phyloP scores from a whole-genome alignment of 1,140 invertebrate species.

The Drosophila ananassae region DNA sequence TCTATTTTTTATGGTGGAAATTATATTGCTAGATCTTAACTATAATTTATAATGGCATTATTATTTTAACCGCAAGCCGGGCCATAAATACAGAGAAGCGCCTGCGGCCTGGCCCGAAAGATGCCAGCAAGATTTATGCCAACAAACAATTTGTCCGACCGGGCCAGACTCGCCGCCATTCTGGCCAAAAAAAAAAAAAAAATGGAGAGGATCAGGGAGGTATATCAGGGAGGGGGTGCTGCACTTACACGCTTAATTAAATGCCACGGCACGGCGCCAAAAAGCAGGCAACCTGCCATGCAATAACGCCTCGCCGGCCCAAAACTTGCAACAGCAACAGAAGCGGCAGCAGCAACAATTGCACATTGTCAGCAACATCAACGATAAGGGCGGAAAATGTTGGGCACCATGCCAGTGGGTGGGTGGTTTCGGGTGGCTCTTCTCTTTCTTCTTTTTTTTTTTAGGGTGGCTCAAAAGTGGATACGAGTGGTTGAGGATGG shows the following conservation, averaged over 20 bases:
- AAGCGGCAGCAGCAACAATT: slow-evolving; percentile 40
- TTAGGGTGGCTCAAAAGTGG: not conserved
- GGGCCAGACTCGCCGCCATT: slow-evolving; percentile 11
- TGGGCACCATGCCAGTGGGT: slow-evolving; percentile 63
- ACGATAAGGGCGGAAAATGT: slow-evolving; percentile 64
- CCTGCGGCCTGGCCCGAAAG: not conserved
- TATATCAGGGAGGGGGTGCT: slow-evolving; percentile 17
- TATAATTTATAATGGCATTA: slow-evolving; percentile 24
- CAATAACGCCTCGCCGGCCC: slow-evolving; percentile 32
- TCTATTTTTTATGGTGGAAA: slow-evolving; percentile 11
- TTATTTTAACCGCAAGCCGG: not conserved
- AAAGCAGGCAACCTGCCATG: slow-evolving; percentile 70
- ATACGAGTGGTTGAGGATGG: not conserved
- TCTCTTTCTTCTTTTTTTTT: not conserved
- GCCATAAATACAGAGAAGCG: slow-evolving; percentile 10
- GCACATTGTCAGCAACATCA: slow-evolving; percentile 75
- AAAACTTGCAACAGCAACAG: slow-evolving; percentile 17
- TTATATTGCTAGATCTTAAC: not conserved
- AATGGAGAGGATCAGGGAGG: not conserved
- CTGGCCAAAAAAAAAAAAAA: slow-evolving; percentile 7
- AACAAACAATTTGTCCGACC: slow-evolving; percentile 44
- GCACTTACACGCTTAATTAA: slow-evolving; percentile 82
- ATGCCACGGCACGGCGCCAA: slow-evolving; percentile 57
- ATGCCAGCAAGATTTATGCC: slow-evolving; percentile 36
- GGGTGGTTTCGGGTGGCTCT: slow-evolving; percentile 10